A percentile compares a stretch with the other conserved stretches of the same genome.
These are phyloP conservation scores for Podocnemis expansa DNA, from an alignment of 2,113 vertebrate species.

Conservation along the genomic window DNA sequence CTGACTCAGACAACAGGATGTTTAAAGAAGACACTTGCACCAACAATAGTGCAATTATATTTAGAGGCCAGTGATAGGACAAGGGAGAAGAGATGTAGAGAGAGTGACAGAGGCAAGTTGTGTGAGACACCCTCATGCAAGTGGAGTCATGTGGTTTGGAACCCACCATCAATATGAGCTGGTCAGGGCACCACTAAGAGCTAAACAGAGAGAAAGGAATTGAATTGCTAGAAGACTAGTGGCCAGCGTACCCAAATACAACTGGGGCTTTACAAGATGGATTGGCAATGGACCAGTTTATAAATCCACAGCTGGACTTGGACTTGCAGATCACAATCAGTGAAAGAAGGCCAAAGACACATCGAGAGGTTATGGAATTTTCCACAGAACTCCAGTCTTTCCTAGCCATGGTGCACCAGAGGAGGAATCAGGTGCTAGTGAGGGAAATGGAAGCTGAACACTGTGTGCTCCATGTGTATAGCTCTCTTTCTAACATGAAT, in stretches of 20 bases:
- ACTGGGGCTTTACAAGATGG: background rate
- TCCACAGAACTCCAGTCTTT: background rate
- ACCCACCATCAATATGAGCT: background rate
- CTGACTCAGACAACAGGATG: fast-evolving
- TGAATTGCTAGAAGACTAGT: background rate
- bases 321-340: background rate
- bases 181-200: background rate
- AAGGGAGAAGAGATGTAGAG: background rate
- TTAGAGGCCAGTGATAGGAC: background rate
- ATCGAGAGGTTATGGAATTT: background rate
- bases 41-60: background rate
- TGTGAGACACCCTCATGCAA: background rate
- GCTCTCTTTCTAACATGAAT: background rate
- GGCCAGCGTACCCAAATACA: background rate
- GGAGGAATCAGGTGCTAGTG: background rate
- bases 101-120: background rate
- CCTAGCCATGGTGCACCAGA: background rate
- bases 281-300: background rate
- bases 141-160: background rate
- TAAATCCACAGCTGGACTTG: background rate
- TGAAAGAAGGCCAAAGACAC: background rate
- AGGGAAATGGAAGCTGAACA: background rate
- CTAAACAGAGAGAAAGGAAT: background rate
- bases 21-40: background rate
- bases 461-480: background rate